Percentiles rank a stretch among this genome's conserved stretches.
Conservation (phyloP, 2,888 invertebrate species). For the Lamellibrachia columna region DNA sequence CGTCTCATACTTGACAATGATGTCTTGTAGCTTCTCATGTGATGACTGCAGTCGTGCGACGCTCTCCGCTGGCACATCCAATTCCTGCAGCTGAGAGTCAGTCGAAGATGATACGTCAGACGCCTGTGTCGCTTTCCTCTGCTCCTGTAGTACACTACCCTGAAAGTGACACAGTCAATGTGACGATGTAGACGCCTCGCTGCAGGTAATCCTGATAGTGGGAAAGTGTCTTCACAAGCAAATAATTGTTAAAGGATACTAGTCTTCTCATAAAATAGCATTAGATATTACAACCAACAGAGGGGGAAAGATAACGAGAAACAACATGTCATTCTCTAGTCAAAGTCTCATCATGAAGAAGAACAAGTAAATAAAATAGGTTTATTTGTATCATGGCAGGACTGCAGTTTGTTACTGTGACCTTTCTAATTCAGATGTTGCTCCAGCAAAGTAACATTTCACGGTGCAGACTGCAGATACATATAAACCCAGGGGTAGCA, state of each 20-base stretch:
- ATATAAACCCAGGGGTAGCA: too few species aligned
- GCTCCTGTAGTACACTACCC: constrained; percentile 28
- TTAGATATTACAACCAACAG: too few species aligned
- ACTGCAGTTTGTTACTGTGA: too few species aligned
- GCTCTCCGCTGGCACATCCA: constrained; percentile 43
- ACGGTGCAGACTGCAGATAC: too few species aligned
- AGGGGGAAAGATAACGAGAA: not conserved
- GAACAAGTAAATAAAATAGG: too few species aligned
- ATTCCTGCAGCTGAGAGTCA: constrained; percentile 2
- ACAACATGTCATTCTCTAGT: not conserved
- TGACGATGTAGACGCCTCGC: not conserved
- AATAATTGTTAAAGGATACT: too few species aligned
- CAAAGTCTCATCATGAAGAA: too few species aligned
- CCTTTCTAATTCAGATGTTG: too few species aligned
- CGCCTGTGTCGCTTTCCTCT: constrained; percentile 13
- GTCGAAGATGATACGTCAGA: not conserved
- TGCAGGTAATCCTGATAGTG: not conserved
- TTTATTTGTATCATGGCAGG: too few species aligned
- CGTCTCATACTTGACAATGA: constrained; percentile 55
- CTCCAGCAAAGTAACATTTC: too few species aligned
- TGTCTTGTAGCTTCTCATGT: constrained; percentile 48
- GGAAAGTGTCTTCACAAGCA: not conserved
- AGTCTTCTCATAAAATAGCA: too few species aligned
- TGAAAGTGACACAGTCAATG: constrained; percentile 39
- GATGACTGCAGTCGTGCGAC: constrained; percentile 40